Evolutionary conservation across 2,888 invertebrate species (phyloP).

Genomic region (Melieria crassipennis): DNA sequence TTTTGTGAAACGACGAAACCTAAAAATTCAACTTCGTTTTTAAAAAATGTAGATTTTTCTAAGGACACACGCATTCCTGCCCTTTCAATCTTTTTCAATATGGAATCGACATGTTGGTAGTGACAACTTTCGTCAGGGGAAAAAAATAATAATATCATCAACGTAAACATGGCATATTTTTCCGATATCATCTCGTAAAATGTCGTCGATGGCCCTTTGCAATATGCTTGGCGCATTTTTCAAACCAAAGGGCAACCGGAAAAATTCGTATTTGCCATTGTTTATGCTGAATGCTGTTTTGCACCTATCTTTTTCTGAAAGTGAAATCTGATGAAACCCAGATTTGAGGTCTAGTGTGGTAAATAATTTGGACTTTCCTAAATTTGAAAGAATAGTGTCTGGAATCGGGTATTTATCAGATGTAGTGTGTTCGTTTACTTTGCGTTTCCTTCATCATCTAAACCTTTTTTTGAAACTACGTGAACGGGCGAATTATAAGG

Average conservation of each 20-base stretch:
- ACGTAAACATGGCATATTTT: slow-evolving; percentile 21
- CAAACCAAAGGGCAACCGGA: slow-evolving; percentile 23
- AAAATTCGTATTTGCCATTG: slow-evolving; percentile 22
- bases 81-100: slow-evolving; percentile 14
- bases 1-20: no score
- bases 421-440: slow-evolving; percentile 9
- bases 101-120: slow-evolving; percentile 5
- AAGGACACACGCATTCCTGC: slow-evolving; percentile 20
- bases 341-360: slow-evolving; percentile 40
- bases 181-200: slow-evolving; percentile 10
- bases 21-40: no score
- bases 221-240: slow-evolving; percentile 25
- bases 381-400: slow-evolving; percentile 33
- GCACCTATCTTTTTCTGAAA: slow-evolving; percentile 34
- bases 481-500: slow-evolving; percentile 14
- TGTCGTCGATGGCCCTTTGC: slow-evolving; percentile 16
- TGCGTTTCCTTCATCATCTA: slow-evolving; percentile 17
- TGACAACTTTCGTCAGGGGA: slow-evolving; percentile 19
- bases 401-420: slow-evolving; percentile 41
- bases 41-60: slow-evolving; percentile 6
- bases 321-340: slow-evolving; percentile 38
- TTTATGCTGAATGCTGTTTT: slow-evolving; percentile 34
- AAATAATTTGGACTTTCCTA: slow-evolving; percentile 35
- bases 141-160: slow-evolving; percentile 22
- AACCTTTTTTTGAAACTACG: slow-evolving; percentile 21